Conservation (phyloP, 2,113 vertebrate genomes). For the Dromiciops gliroides region DNA sequence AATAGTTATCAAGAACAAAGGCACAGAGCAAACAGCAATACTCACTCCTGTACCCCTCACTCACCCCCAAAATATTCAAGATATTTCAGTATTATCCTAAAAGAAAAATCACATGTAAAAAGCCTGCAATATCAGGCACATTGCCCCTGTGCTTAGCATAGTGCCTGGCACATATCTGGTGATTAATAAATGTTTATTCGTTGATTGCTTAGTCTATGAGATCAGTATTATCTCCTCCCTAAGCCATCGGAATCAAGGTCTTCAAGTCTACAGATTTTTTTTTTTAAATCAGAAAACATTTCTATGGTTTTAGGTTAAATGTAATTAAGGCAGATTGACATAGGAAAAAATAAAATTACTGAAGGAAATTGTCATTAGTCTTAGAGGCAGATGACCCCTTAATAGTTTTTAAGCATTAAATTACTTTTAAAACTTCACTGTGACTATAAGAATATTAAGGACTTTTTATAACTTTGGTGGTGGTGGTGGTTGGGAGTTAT, state of each 20-base stretch:
- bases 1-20: too few relatives aligned
- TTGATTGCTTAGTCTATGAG: not conserved
- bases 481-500: not conserved
- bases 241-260: not conserved
- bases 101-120: not conserved
- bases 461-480: conserved; percentile 35
- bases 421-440: conserved; percentile 61
- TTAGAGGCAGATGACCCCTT: conserved; percentile 44
- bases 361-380: conserved; percentile 51
- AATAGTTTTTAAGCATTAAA: conserved; percentile 49
- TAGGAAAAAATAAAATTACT: not conserved
- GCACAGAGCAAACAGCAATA: not conserved
- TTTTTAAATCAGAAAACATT: not conserved
- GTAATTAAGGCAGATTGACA: conserved; percentile 34
- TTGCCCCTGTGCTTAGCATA: not conserved
- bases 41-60: too few relatives aligned
- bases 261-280: not conserved
- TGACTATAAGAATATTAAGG: conserved; percentile 42
- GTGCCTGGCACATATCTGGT: not conserved
- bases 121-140: not conserved
- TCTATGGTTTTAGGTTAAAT: conserved; percentile 51
- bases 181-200: not conserved
- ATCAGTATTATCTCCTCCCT: not conserved
- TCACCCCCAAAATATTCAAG: not conserved
- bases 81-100: not conserved